These are phyloP conservation scores for Cylindroiulus punctatus DNA, from an alignment of 2,888 invertebrate genomes.

Conservation along the genomic window DNA sequence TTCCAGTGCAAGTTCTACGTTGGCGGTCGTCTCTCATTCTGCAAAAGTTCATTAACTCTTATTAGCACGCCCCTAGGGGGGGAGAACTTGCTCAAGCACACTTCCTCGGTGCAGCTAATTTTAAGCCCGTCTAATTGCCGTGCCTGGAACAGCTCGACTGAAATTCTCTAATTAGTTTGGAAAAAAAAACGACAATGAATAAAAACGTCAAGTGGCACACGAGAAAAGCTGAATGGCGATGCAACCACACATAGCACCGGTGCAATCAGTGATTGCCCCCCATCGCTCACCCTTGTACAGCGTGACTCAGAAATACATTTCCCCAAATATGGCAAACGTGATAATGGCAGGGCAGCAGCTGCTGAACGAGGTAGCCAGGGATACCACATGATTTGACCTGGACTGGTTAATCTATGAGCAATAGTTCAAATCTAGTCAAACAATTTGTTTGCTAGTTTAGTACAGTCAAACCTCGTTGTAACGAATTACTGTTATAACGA, in stretches of 20 bases:
- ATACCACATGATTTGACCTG: no score
- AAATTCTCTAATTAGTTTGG: slow-evolving; percentile 22
- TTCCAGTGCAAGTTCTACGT: background rate
- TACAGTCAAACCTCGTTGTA: no score
- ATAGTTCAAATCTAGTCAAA: no score
- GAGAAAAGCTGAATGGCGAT: background rate
- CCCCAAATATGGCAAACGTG: no score
- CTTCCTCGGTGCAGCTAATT: slow-evolving; percentile 25
- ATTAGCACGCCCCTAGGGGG: background rate
- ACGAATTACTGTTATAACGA: no score
- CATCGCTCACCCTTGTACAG: no score
- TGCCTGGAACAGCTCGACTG: background rate
- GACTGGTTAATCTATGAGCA: no score
- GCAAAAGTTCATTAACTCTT: slow-evolving; percentile 27
- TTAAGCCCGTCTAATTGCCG: slow-evolving; percentile 25
- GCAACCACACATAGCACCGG: background rate
- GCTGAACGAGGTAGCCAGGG: no score
- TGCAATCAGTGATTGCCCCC: slow-evolving; percentile 5
- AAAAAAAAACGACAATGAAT: background rate
- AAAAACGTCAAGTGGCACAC: background rate
- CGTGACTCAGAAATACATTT: no score
- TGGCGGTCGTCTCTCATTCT: background rate
- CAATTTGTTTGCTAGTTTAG: no score
- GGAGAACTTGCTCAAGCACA: background rate
- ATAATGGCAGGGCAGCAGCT: no score